Percentiles rank a stretch among this genome's conserved stretches.
phyloP scores from a whole-genome alignment of 2,113 vertebrate genomes.

The Poeciliopsis occidentalis region DNA sequence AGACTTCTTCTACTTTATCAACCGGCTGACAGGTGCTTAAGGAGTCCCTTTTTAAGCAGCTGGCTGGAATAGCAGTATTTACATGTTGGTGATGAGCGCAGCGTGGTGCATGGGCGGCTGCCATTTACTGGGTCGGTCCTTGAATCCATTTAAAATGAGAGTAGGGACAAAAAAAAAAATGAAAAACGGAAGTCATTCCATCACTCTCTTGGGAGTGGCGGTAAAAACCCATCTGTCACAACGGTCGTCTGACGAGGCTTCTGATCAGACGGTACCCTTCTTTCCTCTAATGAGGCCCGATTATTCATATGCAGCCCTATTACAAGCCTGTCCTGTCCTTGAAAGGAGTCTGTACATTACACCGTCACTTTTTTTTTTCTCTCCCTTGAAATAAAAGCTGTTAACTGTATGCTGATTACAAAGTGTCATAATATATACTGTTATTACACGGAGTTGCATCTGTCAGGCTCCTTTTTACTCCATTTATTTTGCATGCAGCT shows the following conservation, averaged over 20 bases:
- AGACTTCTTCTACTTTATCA: constrained; percentile 64
- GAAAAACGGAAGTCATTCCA: constrained; percentile 11
- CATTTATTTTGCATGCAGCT: constrained; percentile 56
- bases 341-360: not conserved
- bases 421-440: constrained; percentile 56
- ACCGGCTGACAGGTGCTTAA: constrained; percentile 67
- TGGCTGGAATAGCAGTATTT: constrained; percentile 59
- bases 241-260: constrained; percentile 30
- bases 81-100: constrained; percentile 6
- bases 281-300: not conserved
- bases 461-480: constrained; percentile 62
- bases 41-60: constrained; percentile 34
- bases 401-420: constrained; percentile 45
- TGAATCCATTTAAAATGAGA: constrained; percentile 34
- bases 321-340: constrained; percentile 12
- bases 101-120: constrained; percentile 24
- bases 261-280: constrained; percentile 8
- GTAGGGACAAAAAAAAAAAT: too few relatives aligned
- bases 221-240: constrained; percentile 41
- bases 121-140: constrained; percentile 50
- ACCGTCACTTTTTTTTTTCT: not conserved
- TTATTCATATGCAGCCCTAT: constrained; percentile 22
- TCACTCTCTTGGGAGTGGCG: constrained; percentile 44
- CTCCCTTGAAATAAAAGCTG: constrained; percentile 17
- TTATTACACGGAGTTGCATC: constrained; percentile 53